Conservation (phyloP, 1,140 invertebrate species). For the Drosophila nikananu region DNA sequence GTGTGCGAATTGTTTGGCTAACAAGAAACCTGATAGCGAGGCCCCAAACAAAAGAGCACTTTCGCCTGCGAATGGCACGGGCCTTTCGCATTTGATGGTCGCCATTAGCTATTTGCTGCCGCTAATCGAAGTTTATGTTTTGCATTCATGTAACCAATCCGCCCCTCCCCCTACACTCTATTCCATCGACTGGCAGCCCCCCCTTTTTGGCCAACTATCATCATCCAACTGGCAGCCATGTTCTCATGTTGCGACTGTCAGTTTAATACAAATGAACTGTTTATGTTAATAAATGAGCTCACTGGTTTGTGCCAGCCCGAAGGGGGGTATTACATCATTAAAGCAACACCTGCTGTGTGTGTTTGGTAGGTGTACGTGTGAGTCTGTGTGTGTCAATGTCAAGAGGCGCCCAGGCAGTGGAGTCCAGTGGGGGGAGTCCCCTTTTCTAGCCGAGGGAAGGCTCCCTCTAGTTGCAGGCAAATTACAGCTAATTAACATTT, state of each 20-base stretch:
- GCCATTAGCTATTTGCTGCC: constrained; percentile 50
- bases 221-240: constrained; percentile 14
- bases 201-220: constrained; percentile 19
- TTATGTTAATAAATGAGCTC: constrained; percentile 82
- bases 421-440: constrained; percentile 18
- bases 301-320: constrained; percentile 50
- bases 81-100: constrained; percentile 35
- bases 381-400: constrained; percentile 64
- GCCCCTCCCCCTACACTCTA: neutral
- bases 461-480: constrained; percentile 46
- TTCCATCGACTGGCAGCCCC: neutral
- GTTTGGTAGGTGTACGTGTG: constrained; percentile 15
- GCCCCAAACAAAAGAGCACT: constrained; percentile 35
- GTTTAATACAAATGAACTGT: constrained; percentile 80
- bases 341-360: constrained; percentile 71
- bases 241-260: constrained; percentile 50
- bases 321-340: constrained; percentile 74
- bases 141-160: constrained; percentile 49
- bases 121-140: constrained; percentile 66
- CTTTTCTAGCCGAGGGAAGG: neutral
- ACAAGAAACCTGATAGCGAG: constrained; percentile 77
- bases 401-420: constrained; percentile 37
- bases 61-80: constrained; percentile 31
- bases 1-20: constrained; percentile 72
- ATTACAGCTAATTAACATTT: constrained; percentile 79